Base-by-base conservation (phyloP, 2,888 invertebrate species). In the Zootermopsis nevadensis region DNA sequence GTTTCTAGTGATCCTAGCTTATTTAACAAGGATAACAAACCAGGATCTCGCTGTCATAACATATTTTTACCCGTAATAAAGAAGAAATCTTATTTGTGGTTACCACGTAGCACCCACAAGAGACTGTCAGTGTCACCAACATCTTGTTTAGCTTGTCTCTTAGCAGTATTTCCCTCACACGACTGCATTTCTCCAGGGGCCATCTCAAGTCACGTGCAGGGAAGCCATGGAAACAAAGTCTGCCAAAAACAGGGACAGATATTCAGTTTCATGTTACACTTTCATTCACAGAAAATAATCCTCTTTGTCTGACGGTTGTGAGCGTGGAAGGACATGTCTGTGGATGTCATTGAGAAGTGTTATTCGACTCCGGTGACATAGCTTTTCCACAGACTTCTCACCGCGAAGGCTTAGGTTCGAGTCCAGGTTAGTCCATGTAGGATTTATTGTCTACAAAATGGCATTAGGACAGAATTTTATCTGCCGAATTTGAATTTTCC, bases 131-230 rank as follows among this genome's bases (percentile, higher is more conserved):
- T 69, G 69, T 69, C 69, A 69, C 33, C 69, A 33, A 33, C 69
- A 69, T 69, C 69, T 69, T 69, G 69, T 69, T 69, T 69, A 31
- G 30, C 19, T 4, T 22, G 12, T 69, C 69, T 69, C 69, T 69
- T 69, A 69, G 31, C 69, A 69, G 69, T 31, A 69, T 69, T 69
- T 69, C 69, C 69, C 69, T 33, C 33, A 33, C 19, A 33, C 69
- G 12, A 31, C 33, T 19, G 33, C 22, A 69, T 69, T 69, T 69
- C 69, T 69, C 69, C 69, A 69, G 69, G 33, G 69, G 33, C 69
- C 69, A 69, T 6, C 69, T 77, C 15, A 48, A 77, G 27, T 77
- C 53, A 77, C 42, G 53, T 77, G 33, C 30, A 38, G 42, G 53
- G 27, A 38, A 30, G 27, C 60, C n/a, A 12, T 1, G 8, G n/a